A percentile compares a stretch with the other conserved stretches of the same genome.
These are phyloP conservation scores for Penaeus chinensis DNA, from an alignment of 1,140 invertebrate species.

Conservation along the genomic window DNA sequence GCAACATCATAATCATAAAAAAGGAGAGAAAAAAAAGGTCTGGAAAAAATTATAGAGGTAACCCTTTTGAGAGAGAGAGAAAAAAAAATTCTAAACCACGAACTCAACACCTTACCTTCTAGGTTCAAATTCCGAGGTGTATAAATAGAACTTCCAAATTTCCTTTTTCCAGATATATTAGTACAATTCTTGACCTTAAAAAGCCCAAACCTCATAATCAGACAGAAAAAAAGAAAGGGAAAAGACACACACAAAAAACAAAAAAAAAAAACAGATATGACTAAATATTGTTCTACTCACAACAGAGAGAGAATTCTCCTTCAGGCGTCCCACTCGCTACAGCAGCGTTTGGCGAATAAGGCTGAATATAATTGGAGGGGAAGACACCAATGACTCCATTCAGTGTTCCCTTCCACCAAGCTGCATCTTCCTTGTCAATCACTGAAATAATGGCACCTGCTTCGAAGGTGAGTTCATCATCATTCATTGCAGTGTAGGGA, in stretches of 20 bases:
- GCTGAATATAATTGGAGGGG: slow-evolving; percentile 89
- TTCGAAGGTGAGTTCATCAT: slow-evolving; percentile 93
- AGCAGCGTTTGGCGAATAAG: slow-evolving; percentile 30
- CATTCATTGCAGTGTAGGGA: slow-evolving; percentile 91
- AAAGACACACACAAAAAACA: neutral
- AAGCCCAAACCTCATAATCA: neutral
- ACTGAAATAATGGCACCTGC: slow-evolving; percentile 95
- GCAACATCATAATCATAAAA: no score
- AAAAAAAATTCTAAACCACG: no score
- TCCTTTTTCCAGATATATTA: no score
- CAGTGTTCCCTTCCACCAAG: slow-evolving; percentile 96
- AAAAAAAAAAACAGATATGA: neutral
- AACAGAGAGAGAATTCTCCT: slow-evolving; percentile 51
- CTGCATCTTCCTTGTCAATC: slow-evolving; percentile 88
- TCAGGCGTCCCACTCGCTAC: slow-evolving; percentile 27
- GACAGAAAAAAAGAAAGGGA: neutral
- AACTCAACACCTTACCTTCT: no score
- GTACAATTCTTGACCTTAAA: neutral
- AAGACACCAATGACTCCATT: slow-evolving; percentile 89
- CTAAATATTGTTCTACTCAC: slow-evolving; percentile 44
- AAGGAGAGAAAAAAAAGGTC: no score
- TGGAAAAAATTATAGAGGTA: no score
- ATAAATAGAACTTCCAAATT: no score
- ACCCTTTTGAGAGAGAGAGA: no score
- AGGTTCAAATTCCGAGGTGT: no score